These are phyloP conservation scores for Tanypteryx hageni DNA, from an alignment of 2,888 invertebrate species.

Conservation along the genomic window DNA sequence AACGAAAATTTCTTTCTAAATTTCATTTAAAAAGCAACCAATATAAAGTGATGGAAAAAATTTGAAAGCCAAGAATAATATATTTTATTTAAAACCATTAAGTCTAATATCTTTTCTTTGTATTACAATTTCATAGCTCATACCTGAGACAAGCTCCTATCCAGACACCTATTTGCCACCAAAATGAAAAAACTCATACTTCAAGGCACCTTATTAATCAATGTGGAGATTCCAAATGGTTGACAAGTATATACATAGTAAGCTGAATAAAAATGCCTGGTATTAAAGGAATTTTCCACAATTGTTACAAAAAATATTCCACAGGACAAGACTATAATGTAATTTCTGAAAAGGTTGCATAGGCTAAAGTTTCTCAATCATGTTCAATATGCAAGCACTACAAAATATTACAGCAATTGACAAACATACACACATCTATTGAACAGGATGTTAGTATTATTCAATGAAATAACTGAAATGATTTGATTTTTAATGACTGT, in stretches of 20 bases:
- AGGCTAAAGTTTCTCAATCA: conserved; percentile 30
- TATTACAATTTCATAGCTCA: conserved; percentile 58
- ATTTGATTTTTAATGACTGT: conserved; percentile 44
- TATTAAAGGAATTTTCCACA: conserved; percentile 63
- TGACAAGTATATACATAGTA: conserved; percentile 62
- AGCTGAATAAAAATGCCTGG: conserved; percentile 57
- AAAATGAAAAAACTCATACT: conserved; percentile 62
- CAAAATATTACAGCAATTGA: conserved; percentile 62
- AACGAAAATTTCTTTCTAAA: background rate
- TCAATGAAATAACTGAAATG: conserved; percentile 34
- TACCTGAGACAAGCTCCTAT: conserved; percentile 64
- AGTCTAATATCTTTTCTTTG: conserved; percentile 46
- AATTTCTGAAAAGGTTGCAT: conserved; percentile 58
- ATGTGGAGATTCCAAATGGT: conserved; percentile 63
- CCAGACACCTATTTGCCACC: conserved; percentile 64
- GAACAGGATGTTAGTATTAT: conserved; percentile 48
- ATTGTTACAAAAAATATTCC: conserved; percentile 64
- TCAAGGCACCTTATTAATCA: conserved; percentile 64
- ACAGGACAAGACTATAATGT: conserved; percentile 58
- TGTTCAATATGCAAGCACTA: conserved; percentile 55
- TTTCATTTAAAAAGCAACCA: conserved; percentile 11
- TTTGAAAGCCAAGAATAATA: conserved; percentile 50
- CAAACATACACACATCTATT: conserved; percentile 59
- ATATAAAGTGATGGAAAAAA: conserved; percentile 35
- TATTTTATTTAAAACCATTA: conserved; percentile 58